Conservation (phyloP, 2,797 vertebrate genomes). For the Pipistrellus nathusii region DNA sequence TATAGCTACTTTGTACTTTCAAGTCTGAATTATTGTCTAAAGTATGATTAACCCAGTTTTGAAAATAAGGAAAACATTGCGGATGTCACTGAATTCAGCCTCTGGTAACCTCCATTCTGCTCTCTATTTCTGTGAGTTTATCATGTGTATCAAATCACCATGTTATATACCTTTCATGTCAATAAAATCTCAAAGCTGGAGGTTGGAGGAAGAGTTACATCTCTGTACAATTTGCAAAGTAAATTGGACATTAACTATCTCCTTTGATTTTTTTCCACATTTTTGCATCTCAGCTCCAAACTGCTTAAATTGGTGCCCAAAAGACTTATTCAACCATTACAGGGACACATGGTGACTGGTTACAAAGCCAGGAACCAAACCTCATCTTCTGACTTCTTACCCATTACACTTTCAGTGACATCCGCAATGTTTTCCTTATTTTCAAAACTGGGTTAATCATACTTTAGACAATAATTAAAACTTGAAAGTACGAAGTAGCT, state of each 20-base stretch:
- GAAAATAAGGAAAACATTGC: neutral
- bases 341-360: neutral
- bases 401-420: neutral
- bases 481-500: constrained; percentile 19
- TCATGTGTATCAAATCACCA: neutral
- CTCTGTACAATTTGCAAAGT: neutral
- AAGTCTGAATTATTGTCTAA: neutral
- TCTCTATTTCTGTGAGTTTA: too few relatives aligned
- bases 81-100: neutral
- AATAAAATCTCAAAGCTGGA: neutral
- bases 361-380: neutral
- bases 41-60: neutral
- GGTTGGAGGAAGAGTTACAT: neutral
- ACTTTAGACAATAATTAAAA: neutral
- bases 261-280: neutral
- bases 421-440: neutral
- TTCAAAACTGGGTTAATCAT: neutral
- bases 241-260: neutral
- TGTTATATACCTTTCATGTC: neutral
- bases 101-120: too few relatives aligned
- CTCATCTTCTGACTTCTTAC: neutral
- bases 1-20: constrained; percentile 21
- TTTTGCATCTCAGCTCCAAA: constrained; percentile 13
- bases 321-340: neutral
- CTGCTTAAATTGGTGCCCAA: neutral